Conservation (phyloP, 2,113 vertebrate genomes). For the Psilopsiagon aurifrons region DNA sequence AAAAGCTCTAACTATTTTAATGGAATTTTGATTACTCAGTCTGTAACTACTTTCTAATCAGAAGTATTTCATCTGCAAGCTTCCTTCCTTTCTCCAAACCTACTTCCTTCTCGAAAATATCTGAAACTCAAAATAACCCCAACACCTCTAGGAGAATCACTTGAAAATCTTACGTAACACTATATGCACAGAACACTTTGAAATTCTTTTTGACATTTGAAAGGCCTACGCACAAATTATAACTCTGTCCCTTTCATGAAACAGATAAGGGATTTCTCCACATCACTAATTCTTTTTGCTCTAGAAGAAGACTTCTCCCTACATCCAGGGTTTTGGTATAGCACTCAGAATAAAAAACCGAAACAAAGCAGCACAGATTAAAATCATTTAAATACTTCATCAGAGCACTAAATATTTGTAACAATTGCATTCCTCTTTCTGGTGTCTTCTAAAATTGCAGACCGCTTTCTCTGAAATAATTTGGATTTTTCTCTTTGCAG, state of each 20-base stretch:
- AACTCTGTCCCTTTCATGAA: neutral
- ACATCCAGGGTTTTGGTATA: neutral
- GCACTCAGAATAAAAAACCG: neutral
- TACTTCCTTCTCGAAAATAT: neutral
- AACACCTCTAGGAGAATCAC: neutral
- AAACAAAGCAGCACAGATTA: neutral
- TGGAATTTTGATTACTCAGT: neutral
- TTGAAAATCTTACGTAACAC: neutral
- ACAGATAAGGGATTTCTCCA: neutral
- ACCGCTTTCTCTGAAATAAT: neutral
- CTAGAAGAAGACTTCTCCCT: neutral
- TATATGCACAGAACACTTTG: neutral
- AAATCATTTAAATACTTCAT: neutral
- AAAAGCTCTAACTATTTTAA: neutral
- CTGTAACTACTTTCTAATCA: slow-evolving; percentile 2
- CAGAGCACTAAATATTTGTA: neutral
- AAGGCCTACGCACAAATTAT: neutral
- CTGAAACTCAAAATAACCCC: neutral
- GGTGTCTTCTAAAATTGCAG: neutral
- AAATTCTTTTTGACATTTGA: neutral
- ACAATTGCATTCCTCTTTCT: neutral
- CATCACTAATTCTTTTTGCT: neutral
- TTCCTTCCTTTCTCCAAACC: neutral
- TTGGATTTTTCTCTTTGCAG: neutral
- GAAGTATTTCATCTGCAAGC: neutral